Conservation (phyloP, 2,797 vertebrate genomes). For the Cercopithecus hamlyni region DNA sequence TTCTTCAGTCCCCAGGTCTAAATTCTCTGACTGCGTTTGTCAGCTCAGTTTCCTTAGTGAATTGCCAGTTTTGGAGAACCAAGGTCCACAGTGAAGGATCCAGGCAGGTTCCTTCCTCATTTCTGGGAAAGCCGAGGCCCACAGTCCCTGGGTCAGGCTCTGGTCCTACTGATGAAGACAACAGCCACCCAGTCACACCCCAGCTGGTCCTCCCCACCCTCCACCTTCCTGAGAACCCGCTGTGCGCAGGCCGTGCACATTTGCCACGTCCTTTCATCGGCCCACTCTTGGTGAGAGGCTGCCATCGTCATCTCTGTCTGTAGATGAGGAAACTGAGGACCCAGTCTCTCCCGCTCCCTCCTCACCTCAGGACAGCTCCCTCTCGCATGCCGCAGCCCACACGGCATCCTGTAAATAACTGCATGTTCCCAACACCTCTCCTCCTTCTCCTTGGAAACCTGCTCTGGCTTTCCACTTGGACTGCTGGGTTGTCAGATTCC, state of each 20-base stretch:
- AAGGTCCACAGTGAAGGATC: not conserved
- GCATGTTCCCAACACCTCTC: slow-evolving; percentile 76
- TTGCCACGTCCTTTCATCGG: fast-evolving
- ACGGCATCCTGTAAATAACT: slow-evolving; percentile 78
- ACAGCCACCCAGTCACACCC: not conserved
- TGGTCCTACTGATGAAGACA: not conserved
- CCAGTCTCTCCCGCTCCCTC: slow-evolving; percentile 1
- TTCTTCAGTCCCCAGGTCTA: not conserved
- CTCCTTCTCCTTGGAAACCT: slow-evolving; percentile 79
- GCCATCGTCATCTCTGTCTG: not conserved
- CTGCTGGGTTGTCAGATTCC: slow-evolving; percentile 41
- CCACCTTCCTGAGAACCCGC: not conserved
- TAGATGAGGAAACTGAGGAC: slow-evolving; percentile 62
- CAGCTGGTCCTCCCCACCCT: not conserved
- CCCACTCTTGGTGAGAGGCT: not conserved
- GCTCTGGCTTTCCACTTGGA: slow-evolving; percentile 55
- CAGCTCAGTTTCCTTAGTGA: not conserved
- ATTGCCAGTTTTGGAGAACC: not conserved
- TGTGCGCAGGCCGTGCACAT: fast-evolving
- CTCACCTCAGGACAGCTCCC: slow-evolving; percentile 60
- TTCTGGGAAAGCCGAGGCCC: not conserved
- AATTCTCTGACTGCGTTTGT: not conserved
- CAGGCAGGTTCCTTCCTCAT: not conserved
- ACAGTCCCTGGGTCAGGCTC: not conserved
- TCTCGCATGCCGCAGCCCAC: slow-evolving; percentile 58